Evolutionary conservation across 2,888 invertebrate genomes (phyloP), one percentile per base, ranked within the genome.

Genomic region (Orthonevra nobilis): DNA sequence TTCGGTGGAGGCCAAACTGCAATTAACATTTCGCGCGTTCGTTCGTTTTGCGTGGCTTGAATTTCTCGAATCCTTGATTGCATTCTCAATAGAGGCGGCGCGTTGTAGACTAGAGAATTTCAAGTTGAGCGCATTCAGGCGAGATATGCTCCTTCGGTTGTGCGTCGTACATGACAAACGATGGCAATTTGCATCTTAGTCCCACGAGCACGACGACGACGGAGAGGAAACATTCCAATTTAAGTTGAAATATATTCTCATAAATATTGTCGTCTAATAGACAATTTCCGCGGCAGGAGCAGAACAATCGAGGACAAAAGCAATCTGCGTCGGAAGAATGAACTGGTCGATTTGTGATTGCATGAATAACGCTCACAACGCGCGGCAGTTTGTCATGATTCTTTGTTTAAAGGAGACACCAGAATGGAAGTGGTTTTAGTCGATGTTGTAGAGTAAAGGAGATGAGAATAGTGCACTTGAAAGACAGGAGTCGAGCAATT

Each of bases 141-240:
- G 20, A 38, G 30, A 48, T 70, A 12, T 42, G 6, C 42, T 64
- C 48, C 44, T 70, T 77, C 63, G 34, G 44, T 58, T 64, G 72
- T 77, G 77, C 72, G 58, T n/a, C n/a, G n/a, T 77, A 17, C 52
- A 74, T 72, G 77, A 77, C 72, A 77, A 72, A 77, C 72, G 64
- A 72, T 34, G 34, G 44, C 64, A 77, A 77, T 77, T 77, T 77
- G 72, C 77, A 77, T 77, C 38, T 52, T 23, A 17, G 12, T 34
- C 15, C 26, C 28, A 12, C 9, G 50, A 42, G 26, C 52, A 44
- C 42, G 34, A 44, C 9, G 50, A 42, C 19, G 42, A 44, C 42
- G 34, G 38, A 26, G 68, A 44, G 48, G 52, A 70, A 63, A 48
- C 38, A 72, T 72, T 77, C 75, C 77, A 64, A 77, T 72, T 77